Percentiles rank a stretch among this genome's conserved stretches.
phyloP scores from a whole-genome alignment of 2,888 invertebrate species.

The Drosophila falleni region DNA sequence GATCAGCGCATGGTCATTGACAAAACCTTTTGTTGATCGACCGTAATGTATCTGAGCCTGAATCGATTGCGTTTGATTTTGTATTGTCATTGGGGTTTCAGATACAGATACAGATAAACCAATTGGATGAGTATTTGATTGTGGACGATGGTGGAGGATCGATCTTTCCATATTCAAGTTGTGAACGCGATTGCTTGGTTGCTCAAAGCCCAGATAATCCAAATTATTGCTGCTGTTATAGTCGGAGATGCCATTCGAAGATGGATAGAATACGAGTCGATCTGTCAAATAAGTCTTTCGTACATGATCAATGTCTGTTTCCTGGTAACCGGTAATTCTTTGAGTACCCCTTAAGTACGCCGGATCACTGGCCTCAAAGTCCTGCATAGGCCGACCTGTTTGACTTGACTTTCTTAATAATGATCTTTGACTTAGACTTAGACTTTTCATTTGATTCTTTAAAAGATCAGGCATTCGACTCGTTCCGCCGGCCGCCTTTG shows the following conservation, averaged over 20 bases:
- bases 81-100: not conserved
- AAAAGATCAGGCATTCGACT: slow-evolving; percentile 62
- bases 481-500: not conserved
- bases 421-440: not conserved
- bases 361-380: not conserved
- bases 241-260: slow-evolving; percentile 86
- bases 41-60: not conserved
- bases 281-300: slow-evolving; percentile 88
- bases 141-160: not conserved
- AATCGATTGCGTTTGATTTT: slow-evolving; percentile 5
- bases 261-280: slow-evolving; percentile 92
- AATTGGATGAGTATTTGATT: not conserved
- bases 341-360: not conserved
- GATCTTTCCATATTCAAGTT: slow-evolving; percentile 6
- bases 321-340: slow-evolving; percentile 45
- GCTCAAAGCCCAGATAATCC: slow-evolving; percentile 77
- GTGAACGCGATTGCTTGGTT: slow-evolving; percentile 14
- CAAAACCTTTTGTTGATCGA: slow-evolving; percentile 10
- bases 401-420: slow-evolving; percentile 1
- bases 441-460: slow-evolving; percentile 31
- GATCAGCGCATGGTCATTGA: slow-evolving; percentile 59
- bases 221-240: slow-evolving; percentile 81
- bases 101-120: not conserved
- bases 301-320: slow-evolving; percentile 69
- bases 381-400: not conserved